Percentiles rank a stretch among this genome's conserved stretches.
These are phyloP conservation scores for Semicossyphus pulcher DNA, from an alignment of 2,113 vertebrate species.

Conservation along the genomic window DNA sequence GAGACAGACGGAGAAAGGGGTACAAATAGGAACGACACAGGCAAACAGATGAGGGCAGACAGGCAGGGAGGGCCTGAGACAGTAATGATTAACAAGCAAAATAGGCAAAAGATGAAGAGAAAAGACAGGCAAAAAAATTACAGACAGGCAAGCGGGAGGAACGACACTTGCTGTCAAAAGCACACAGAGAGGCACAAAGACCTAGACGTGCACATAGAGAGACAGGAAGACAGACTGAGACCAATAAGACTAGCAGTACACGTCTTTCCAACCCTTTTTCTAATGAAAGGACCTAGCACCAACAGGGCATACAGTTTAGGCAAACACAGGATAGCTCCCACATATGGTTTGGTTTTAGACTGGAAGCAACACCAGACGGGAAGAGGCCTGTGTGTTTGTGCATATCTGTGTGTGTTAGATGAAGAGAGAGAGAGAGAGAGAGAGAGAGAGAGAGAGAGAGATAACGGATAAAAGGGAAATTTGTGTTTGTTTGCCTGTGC, in stretches of 20 bases:
- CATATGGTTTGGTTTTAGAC: constrained; percentile 75
- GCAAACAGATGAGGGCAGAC: constrained; percentile 13
- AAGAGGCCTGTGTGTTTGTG: constrained; percentile 38
- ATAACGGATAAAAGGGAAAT: constrained; percentile 3
- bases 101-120: background rate
- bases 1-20: constrained; percentile 22
- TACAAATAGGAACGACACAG: constrained; percentile 5
- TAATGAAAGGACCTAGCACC: constrained; percentile 15
- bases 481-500: constrained; percentile 23
- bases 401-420: constrained; percentile 7
- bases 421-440: constrained; percentile 2
- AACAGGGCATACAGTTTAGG: constrained; percentile 42
- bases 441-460: background rate
- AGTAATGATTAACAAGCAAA: constrained; percentile 28
- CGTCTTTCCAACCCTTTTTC: background rate
- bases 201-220: background rate
- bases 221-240: background rate
- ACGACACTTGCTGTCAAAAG: constrained; percentile 16
- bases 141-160: background rate
- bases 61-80: background rate
- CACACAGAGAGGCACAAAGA: background rate
- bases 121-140: background rate
- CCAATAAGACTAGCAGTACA: background rate
- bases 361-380: constrained; percentile 70
- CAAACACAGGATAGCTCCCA: constrained; percentile 55